Evolutionary conservation across 2,113 vertebrate genomes (phyloP).

Genomic region (Nycticryphes semicollaris): DNA sequence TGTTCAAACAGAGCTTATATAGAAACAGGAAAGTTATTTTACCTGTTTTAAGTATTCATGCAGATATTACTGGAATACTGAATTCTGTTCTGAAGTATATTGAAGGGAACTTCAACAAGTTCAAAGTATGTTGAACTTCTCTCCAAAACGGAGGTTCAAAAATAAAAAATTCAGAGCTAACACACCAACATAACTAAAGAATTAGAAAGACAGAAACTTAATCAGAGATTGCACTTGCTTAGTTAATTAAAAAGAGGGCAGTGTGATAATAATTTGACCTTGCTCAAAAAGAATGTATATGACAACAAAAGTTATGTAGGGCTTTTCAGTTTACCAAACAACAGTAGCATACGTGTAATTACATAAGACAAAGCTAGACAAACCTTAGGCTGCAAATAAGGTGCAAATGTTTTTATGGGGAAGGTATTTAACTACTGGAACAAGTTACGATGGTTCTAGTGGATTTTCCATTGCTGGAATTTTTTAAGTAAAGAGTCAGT

Average conservation of each 20-base stretch:
- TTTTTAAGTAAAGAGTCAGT: slow-evolving; percentile 61
- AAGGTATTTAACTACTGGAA: slow-evolving; percentile 65
- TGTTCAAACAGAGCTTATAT: background rate
- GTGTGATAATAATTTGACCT: background rate
- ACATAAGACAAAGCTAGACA: slow-evolving; percentile 17
- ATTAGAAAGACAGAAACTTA: background rate
- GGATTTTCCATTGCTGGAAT: slow-evolving; percentile 50
- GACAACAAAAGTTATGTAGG: background rate
- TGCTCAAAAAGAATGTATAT: background rate
- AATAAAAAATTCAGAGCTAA: background rate
- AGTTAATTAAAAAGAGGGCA: background rate
- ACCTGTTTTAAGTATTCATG: background rate
- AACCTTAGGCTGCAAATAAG: slow-evolving; percentile 30
- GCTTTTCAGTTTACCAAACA: background rate
- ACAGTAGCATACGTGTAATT: background rate
- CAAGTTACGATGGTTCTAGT: slow-evolving; percentile 31
- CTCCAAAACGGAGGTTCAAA: background rate
- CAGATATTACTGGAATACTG: background rate
- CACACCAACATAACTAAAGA: background rate
- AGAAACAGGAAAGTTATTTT: slow-evolving; percentile 19
- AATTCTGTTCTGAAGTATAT: background rate
- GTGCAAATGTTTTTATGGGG: slow-evolving; percentile 53
- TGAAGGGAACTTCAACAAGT: too few relatives aligned
- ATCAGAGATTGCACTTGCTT: background rate
- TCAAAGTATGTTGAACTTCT: background rate